Percentiles rank a stretch among this genome's conserved stretches.
Evolutionary conservation across 2,888 invertebrate species (phyloP).

Genomic region (Cephus sareptanus): DNA sequence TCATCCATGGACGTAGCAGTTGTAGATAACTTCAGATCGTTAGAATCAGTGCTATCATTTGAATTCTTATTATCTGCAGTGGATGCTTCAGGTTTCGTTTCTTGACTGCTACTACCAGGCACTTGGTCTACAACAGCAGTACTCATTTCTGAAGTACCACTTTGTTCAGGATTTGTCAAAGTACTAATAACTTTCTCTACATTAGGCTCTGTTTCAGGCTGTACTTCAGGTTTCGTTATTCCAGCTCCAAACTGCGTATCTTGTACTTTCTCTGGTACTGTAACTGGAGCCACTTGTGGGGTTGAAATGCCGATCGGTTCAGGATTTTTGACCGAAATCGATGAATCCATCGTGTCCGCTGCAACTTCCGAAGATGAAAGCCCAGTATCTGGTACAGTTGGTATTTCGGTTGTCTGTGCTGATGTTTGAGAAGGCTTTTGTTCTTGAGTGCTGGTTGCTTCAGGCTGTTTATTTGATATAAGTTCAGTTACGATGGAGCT

Average conservation of each 20-base stretch:
- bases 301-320: not conserved
- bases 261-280: slow-evolving; percentile 22
- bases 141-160: slow-evolving; percentile 16
- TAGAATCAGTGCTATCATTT: not conserved
- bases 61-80: not conserved
- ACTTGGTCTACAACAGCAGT: not conserved
- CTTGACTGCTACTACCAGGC: not conserved
- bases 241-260: slow-evolving; percentile 29
- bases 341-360: not conserved
- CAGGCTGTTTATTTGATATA: slow-evolving; percentile 13
- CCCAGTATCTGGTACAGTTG: not conserved
- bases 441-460: slow-evolving; percentile 16
- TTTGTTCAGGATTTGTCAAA: slow-evolving; percentile 24
- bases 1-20: slow-evolving; percentile 16
- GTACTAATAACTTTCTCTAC: slow-evolving; percentile 33
- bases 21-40: slow-evolving; percentile 14
- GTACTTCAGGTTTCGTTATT: slow-evolving; percentile 4
- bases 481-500: slow-evolving; percentile 16
- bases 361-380: not conserved
- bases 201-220: slow-evolving; percentile 23
- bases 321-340: not conserved
- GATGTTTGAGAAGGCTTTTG: slow-evolving; percentile 16
- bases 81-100: slow-evolving; percentile 2
- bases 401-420: not conserved
- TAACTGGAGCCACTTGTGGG: not conserved